These are phyloP conservation scores for Asteroscopus sphinx DNA, from an alignment of 2,888 invertebrate species.

Conservation along the genomic window DNA sequence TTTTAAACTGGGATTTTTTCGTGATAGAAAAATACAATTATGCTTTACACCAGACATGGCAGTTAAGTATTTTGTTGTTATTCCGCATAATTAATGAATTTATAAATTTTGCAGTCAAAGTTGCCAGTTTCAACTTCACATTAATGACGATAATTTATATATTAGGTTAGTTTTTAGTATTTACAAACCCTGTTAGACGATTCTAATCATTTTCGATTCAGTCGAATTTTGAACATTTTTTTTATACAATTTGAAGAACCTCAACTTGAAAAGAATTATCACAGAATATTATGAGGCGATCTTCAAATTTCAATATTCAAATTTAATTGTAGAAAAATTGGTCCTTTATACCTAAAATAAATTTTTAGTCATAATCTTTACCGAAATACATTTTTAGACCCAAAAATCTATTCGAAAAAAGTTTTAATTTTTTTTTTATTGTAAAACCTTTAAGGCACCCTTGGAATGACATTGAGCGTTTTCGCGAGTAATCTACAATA, in stretches of 20 bases:
- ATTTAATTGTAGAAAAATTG: conserved; percentile 53
- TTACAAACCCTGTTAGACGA: conserved; percentile 65
- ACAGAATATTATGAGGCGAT: conserved; percentile 87
- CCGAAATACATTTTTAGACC: conserved; percentile 63
- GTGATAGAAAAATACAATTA: conserved; percentile 10
- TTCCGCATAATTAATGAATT: not conserved
- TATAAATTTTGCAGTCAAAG: conserved; percentile 12
- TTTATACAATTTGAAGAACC: conserved; percentile 82
- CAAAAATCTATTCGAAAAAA: conserved; percentile 67
- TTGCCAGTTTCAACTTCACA: conserved; percentile 44
- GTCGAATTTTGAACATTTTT: conserved; percentile 51
- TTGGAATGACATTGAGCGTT: conserved; percentile 86
- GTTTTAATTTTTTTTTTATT: conserved; percentile 41
- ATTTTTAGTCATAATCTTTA: conserved; percentile 54
- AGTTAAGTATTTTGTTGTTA: not conserved
- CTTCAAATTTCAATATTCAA: conserved; percentile 76
- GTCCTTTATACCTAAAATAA: conserved; percentile 49
- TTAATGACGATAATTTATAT: conserved; percentile 41
- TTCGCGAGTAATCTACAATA: conserved; percentile 61
- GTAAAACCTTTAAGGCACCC: conserved; percentile 81
- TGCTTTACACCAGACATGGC: not conserved
- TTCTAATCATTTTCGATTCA: conserved; percentile 64
- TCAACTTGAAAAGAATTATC: conserved; percentile 88
- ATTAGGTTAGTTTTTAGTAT: conserved; percentile 60
- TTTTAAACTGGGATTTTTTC: not conserved